A percentile compares a stretch with the other conserved stretches of the same genome.
phyloP scores from a whole-genome alignment of 1,140 invertebrate species.

The Sitophilus oryzae region DNA sequence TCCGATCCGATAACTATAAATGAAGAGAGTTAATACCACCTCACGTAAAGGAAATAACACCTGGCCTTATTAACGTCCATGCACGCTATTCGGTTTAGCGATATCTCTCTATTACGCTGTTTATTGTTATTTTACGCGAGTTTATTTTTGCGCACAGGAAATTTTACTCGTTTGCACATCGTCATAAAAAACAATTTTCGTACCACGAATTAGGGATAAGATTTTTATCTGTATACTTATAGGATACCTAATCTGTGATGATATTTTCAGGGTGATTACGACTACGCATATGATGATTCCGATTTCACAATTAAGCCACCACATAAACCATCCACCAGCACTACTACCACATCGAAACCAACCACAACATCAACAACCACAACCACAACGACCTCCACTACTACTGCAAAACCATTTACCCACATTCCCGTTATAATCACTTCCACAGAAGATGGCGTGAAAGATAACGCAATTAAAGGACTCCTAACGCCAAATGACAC shows the following conservation, averaged over 20 bases:
- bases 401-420: not conserved
- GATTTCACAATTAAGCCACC: slow-evolving; percentile 54
- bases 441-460: not conserved
- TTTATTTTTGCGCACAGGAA: no score
- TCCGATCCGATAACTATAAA: no score
- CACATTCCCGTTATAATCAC: not conserved
- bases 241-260: no score
- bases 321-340: slow-evolving; percentile 39
- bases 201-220: no score
- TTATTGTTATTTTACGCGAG: no score
- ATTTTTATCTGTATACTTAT: no score
- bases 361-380: slow-evolving; percentile 11
- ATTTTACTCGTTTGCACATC: no score
- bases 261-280: slow-evolving; percentile 45
- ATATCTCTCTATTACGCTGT: no score
- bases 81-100: no score
- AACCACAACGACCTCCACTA: slow-evolving; percentile 28
- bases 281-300: slow-evolving; percentile 55
- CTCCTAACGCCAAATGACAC: not conserved
- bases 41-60: no score
- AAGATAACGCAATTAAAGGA: not conserved
- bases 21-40: no score
- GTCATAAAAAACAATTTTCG: not conserved
- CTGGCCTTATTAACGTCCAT: no score
- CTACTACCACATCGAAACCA: slow-evolving; percentile 42